Evolutionary conservation across 2,113 vertebrate species (phyloP), one percentile per base, ranked within the genome.

Genomic region (Vanacampus margaritifer): DNA sequence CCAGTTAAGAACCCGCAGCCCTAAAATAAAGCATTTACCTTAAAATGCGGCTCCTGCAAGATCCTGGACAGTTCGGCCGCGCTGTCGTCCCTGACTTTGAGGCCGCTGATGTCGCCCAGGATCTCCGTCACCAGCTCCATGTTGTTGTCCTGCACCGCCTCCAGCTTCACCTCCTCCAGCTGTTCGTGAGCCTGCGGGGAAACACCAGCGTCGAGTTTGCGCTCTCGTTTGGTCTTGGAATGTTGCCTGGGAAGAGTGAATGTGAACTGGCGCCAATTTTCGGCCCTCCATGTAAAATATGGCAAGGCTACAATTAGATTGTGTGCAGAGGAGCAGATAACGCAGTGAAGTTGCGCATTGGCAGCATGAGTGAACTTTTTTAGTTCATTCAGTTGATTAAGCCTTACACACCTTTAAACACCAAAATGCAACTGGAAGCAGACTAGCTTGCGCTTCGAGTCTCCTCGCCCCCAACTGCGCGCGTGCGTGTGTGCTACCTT

Each of bases 101-200:
- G 91, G 16, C 90, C 91, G 80, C 84, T 93, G 86, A 99, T 96
- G 79, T 98, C 96, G 36, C 95, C 94, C 79, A 99, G 91, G 90
- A 99, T 99, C 84, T 98, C 96, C 58, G 94, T 96, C 85, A 98
- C 94, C 82, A 99, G 75, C 86, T 98, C 97, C 82, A 99, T 79
- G 57, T 98, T 98, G 86, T 98, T 98, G 84, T 98, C 96, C 90
- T 98, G 95, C 86, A 99, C 97, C 16, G 97, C 97, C 87, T 98
- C 95, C 78, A 98, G 90, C 91, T 96, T 98, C 72, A 95, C 93
- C 77, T 99, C 97, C 89, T 98, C 97, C 86, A 96, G 87, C 78
- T 92, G 92, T 73, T 98, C 95, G 0, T 96, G 95, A 90, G 94
- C 94, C 97, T 99, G 85, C 67, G 82, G 67, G 66, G 37, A 60